phyloP scores from a whole-genome alignment of 2,113 vertebrate genomes.

The Jacana jacana region DNA sequence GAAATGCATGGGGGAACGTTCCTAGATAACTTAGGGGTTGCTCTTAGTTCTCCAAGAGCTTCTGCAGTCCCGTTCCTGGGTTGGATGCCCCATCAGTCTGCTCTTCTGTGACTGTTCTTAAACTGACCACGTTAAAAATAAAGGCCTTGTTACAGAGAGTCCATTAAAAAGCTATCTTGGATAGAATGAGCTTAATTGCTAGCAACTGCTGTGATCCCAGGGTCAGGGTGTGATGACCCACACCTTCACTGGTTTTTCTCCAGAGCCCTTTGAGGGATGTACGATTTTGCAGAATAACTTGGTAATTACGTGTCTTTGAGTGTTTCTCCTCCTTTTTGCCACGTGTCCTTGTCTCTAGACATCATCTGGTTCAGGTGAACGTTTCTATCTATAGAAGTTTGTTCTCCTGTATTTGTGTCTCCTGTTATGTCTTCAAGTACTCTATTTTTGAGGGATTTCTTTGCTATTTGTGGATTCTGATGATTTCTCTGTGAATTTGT shows the following conservation, averaged over 20 bases:
- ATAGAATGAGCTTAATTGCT: no score
- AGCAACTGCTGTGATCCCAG: background rate
- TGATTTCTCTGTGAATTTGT: background rate
- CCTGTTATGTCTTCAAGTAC: background rate
- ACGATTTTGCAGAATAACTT: fast-evolving
- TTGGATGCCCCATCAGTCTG: background rate
- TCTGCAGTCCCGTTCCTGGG: background rate
- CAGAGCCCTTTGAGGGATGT: background rate
- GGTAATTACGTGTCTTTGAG: fast-evolving
- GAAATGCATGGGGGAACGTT: background rate
- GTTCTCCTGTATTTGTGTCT: background rate
- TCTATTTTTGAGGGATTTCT: background rate
- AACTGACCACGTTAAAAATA: background rate
- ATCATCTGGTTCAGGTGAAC: background rate
- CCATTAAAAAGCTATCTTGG: background rate
- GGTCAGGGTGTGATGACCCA: background rate
- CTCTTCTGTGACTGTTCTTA: background rate
- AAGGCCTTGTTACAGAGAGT: background rate
- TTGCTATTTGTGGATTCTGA: background rate
- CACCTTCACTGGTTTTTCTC: background rate
- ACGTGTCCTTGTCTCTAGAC: background rate
- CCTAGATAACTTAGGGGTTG: background rate
- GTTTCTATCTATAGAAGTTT: background rate
- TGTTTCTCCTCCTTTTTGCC: background rate
- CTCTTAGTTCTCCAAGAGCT: background rate